Evolutionary conservation across 1,140 invertebrate genomes (phyloP).

Genomic region (Diabrotica virgifera): DNA sequence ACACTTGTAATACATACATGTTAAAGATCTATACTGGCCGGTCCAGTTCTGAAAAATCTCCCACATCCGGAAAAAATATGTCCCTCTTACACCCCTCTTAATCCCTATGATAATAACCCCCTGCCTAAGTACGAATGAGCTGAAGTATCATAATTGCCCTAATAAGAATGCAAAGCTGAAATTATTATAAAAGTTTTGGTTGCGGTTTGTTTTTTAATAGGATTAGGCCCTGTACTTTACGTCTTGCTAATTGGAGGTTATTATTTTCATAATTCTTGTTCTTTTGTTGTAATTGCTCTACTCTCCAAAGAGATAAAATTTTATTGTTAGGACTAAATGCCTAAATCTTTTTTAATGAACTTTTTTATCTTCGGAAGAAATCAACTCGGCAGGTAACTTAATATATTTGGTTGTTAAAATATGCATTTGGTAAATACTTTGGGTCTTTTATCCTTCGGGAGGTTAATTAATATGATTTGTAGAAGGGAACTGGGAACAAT

Average conservation of each 20-base stretch:
- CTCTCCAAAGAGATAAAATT: slow-evolving; percentile 33
- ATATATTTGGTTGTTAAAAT: no score
- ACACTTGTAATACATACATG: no score
- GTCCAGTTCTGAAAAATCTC: neutral
- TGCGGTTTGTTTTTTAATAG: slow-evolving; percentile 40
- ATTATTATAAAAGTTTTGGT: slow-evolving; percentile 40
- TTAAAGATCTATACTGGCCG: no score
- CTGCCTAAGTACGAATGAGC: slow-evolving; percentile 24
- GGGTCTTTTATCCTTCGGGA: no score
- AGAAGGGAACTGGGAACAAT: no score
- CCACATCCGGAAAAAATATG: neutral
- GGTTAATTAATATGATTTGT: no score
- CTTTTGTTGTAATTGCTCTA: slow-evolving; percentile 36
- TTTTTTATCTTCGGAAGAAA: no score
- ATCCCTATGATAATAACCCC: neutral
- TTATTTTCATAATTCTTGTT: slow-evolving; percentile 38
- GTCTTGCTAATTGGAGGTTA: slow-evolving; percentile 39
- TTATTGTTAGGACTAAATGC: slow-evolving; percentile 21
- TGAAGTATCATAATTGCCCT: slow-evolving; percentile 38
- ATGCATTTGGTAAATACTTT: no score
- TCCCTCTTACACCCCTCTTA: neutral
- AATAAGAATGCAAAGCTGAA: slow-evolving; percentile 41
- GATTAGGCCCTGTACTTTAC: slow-evolving; percentile 36
- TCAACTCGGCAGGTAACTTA: no score
- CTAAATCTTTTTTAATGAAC: no score